Base-by-base conservation (phyloP, 2,113 vertebrate genomes). In the Osmerus mordax region DNA sequence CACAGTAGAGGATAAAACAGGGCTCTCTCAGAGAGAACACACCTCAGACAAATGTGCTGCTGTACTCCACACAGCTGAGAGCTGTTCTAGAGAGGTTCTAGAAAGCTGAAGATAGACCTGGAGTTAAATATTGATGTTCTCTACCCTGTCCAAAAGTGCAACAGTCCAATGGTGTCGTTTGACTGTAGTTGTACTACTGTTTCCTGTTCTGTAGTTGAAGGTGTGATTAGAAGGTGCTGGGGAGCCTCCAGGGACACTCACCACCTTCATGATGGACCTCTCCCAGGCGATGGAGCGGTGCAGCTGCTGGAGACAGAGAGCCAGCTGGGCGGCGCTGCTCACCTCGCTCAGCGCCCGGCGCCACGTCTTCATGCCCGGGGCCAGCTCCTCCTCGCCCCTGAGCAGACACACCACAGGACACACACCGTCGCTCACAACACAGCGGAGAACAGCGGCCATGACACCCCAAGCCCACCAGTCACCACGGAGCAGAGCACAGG, bases 241-340 rank as follows among this genome's bases (percentile, higher is more conserved):
- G 32, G 32, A 36, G 41, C 1, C 9, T 47, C 41, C 41, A 41
- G 86, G 77, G 85, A 58, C 84, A 93, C 94, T 93, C 89, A 96
- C 95, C 91, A 95, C 95, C 94, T 96, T 96, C 95, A 96, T 95
- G 91, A 96, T 95, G 81, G 94, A 96, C 88, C 94, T 95, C 87
- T 96, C 95, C 95, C 95, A 96, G 65, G 95, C 94, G 86, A 96
- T 95, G 80, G 94, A 94, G 87, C 93, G 95, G 89, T 96, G 94
- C 83, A 96, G 89, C 82, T 95, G 94, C 90, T 95, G 95, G 83
- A 96, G 85, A 84, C 95, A 96, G 83, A 96, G 91, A 66, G 94
- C 92, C 84, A 96, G 92, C 90, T 96, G 95, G 19, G 94, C 93
- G 67, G 94, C 92, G 83, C 93, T 96, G 82, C 93, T 90, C 0